Conservation (phyloP, 2,888 invertebrate species). For the Thecocarcelia acutangulata region DNA sequence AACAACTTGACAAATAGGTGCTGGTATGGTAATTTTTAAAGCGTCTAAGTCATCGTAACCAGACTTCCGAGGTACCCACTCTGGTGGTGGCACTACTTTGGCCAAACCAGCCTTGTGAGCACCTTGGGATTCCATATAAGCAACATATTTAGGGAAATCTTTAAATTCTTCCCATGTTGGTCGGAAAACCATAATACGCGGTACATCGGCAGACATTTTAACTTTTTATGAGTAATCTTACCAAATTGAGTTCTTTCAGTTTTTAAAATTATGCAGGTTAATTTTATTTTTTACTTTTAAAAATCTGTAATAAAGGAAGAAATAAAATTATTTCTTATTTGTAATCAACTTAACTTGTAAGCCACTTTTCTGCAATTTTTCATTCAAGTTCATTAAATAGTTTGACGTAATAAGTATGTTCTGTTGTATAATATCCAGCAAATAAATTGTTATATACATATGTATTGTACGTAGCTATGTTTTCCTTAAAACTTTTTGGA, state of each 20-base stretch:
- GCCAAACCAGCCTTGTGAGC: constrained; percentile 97
- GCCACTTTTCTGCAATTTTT: constrained; percentile 60
- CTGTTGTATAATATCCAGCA: no score
- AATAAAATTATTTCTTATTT: constrained; percentile 34
- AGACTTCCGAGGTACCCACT: constrained; percentile 94
- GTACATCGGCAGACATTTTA: constrained; percentile 73
- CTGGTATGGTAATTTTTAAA: constrained; percentile 92
- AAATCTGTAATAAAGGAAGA: constrained; percentile 63
- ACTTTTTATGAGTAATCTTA: constrained; percentile 19
- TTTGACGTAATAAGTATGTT: no score
- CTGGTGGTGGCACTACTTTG: constrained; percentile 97
- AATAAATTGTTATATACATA: no score
- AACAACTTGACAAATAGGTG: constrained; percentile 97
- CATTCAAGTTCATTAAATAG: neutral
- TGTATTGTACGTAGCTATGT: no score
- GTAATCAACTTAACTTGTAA: constrained; percentile 6
- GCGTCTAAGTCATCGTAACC: constrained; percentile 92
- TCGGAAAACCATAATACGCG: constrained; percentile 86
- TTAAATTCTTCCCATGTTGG: constrained; percentile 99
- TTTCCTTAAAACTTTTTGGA: no score
- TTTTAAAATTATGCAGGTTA: constrained; percentile 14
- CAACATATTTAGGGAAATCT: constrained; percentile 94
- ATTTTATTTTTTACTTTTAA: constrained; percentile 25
- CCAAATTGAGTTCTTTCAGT: neutral
- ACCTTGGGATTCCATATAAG: constrained; percentile 94